Conservation (phyloP, 2,888 invertebrate species). For the Lasioglossum malachurum region DNA sequence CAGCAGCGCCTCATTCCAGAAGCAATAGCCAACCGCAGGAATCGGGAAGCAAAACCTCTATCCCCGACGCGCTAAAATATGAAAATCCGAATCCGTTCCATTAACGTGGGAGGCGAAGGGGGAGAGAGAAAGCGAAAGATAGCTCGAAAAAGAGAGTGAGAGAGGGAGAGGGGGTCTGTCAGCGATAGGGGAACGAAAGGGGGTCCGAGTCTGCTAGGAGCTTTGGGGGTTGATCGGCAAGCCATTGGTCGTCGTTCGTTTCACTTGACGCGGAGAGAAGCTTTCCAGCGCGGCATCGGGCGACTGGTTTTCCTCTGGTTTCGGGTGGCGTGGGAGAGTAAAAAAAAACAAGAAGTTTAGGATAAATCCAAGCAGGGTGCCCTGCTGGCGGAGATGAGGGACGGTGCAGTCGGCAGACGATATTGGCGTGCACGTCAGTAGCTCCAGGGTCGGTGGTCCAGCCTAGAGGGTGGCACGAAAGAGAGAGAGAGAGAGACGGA, state of each 20-base stretch:
- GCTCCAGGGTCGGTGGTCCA: constrained; percentile 59
- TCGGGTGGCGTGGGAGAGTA: neutral
- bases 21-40: neutral
- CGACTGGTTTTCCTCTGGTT: constrained; percentile 5
- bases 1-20: neutral
- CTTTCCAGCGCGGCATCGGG: constrained; percentile 35
- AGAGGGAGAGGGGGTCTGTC: neutral
- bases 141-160: neutral
- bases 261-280: constrained; percentile 13
- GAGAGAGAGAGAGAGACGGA: neutral
- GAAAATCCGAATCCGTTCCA: constrained; percentile 8
- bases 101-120: neutral
- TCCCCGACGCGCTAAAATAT: neutral
- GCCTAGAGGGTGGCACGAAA: constrained; percentile 10
- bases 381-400: constrained; percentile 36
- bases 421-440: constrained; percentile 60
- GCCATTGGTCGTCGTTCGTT: neutral
- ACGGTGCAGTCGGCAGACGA: constrained; percentile 54
- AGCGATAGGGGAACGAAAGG: neutral
- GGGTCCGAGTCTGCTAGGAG: neutral
- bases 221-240: neutral
- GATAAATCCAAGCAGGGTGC: constrained; percentile 40
- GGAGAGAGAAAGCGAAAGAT: neutral
- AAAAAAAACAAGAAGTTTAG: constrained; percentile 37
- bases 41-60: neutral